Evolutionary conservation across 37 sponge, comb jelly and placozoan species (phyloP).

Genomic region (Dysidea cf. avara): DNA sequence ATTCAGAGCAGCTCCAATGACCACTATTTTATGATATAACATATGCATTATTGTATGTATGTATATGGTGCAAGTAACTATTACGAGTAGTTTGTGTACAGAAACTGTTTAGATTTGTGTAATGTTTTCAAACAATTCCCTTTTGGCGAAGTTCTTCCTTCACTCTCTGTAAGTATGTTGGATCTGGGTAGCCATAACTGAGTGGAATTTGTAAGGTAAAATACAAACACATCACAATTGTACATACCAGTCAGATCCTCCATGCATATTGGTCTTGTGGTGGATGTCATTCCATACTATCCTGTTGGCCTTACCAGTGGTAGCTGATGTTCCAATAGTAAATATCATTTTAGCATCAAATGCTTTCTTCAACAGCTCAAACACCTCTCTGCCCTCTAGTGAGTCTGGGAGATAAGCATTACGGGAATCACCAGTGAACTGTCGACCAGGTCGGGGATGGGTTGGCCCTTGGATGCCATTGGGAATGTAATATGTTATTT

Average conservation of each 20-base stretch:
- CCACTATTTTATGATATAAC: too few species aligned
- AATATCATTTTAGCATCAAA: too few species aligned
- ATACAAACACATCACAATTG: too few species aligned
- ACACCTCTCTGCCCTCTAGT: constrained; percentile 63
- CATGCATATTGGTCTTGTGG: constrained; percentile 48
- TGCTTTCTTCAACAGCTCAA: too few species aligned
- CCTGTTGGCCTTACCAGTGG: constrained; percentile 26
- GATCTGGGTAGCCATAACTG: constrained; percentile 80
- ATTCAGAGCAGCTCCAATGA: too few species aligned
- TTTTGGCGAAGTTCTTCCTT: constrained; percentile 61
- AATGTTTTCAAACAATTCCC: constrained; percentile 35
- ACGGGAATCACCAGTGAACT: constrained; percentile 33
- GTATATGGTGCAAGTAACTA: too few species aligned
- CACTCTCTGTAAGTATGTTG: constrained; percentile 57
- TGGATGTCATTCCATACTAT: constrained; percentile 60
- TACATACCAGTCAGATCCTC: too few species aligned
- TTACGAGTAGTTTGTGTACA: too few species aligned
- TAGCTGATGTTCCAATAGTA: constrained; percentile 50
- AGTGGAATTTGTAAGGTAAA: neutral
- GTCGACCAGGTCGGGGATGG: constrained; percentile 70
- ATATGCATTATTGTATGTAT: too few species aligned
- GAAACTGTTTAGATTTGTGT: too few species aligned
- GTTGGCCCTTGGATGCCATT: constrained; percentile 44
- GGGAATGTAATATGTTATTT: constrained; percentile 59
- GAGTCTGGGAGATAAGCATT: constrained; percentile 71